Conservation (phyloP, 2,888 invertebrate species). For the Thyatira batis region DNA sequence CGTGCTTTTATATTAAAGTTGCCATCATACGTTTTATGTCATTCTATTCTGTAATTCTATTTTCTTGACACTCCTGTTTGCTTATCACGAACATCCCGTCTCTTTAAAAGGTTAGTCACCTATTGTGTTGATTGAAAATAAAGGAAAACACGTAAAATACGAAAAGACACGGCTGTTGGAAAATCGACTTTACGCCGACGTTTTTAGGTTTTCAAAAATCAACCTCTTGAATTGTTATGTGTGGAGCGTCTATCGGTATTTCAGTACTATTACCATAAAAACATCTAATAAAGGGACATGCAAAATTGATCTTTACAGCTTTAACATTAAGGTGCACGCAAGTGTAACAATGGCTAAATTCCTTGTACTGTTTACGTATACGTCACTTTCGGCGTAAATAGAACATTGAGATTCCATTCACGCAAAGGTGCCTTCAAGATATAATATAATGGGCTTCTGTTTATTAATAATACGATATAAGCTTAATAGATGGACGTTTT, state of each 20-base stretch:
- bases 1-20: no score
- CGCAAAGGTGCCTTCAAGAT: neutral
- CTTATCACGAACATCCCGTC: neutral
- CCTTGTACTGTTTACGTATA: neutral
- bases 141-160: neutral
- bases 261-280: neutral
- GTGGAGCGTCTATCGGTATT: neutral
- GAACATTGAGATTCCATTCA: neutral
- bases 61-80: neutral
- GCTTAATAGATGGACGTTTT: neutral
- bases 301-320: neutral
- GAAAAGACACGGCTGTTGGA: neutral
- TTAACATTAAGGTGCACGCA: neutral
- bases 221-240: neutral
- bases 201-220: neutral
- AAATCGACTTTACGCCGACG: neutral
- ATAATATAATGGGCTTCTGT: neutral
- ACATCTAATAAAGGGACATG: neutral
- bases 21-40: no score
- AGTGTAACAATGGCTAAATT: neutral
- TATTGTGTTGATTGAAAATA: conserved; percentile 1
- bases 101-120: neutral
- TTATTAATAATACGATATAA: neutral
- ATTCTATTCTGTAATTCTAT: neutral
- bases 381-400: neutral